Base-by-base conservation (phyloP, 2,113 vertebrate species). In the Percina caprodes region DNA sequence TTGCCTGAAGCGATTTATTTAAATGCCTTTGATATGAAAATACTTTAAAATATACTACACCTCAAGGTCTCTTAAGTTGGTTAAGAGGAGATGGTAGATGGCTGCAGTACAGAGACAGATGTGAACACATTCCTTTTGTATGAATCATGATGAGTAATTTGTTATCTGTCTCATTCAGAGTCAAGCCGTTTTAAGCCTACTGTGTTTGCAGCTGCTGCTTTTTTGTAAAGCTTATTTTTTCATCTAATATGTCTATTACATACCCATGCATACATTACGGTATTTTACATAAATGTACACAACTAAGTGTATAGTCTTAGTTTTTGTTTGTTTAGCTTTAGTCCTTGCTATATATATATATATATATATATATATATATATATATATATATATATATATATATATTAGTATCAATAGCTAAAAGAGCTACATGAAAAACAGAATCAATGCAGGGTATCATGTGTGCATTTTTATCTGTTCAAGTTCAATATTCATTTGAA, bases 111-210 rank as follows among this genome's bases (percentile, higher is more conserved):
- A 54, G 62, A 60, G 11, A 42, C 21, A 66, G 49, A 26, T 45
- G 24, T n/a, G 26, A 61, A 33, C 21, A 14, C 26, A 21, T 3
- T 4, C 14, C 26, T n/a, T 63, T 61, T n/a, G 12, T 59, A 58
- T 56, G 10, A 21, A 11, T 67, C 18, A 58, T 51, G 33, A 74
- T 79, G 49, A 71, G 67, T 73, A 39, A 66, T 52, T 51, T 73
- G 30, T 80, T 30, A 54, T 59, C n/a, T 73, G n/a, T 35, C 45
- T 45, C 21, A 33, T 39, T 77, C 42, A 77, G 42, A 60, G 35
- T 16, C 5, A 9, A 5, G 5, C 6, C 3, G 4, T 19, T 42
- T 54, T 15, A 75, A 54, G 23, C 35, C 5, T 3, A 3, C 33
- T 33, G 4, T 54, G 4, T 54, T 30, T 60, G 18, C 39, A 35